These are phyloP conservation scores for Zhuqinia jingwanae DNA, from an alignment of 2,888 invertebrate genomes.

Conservation along the genomic window DNA sequence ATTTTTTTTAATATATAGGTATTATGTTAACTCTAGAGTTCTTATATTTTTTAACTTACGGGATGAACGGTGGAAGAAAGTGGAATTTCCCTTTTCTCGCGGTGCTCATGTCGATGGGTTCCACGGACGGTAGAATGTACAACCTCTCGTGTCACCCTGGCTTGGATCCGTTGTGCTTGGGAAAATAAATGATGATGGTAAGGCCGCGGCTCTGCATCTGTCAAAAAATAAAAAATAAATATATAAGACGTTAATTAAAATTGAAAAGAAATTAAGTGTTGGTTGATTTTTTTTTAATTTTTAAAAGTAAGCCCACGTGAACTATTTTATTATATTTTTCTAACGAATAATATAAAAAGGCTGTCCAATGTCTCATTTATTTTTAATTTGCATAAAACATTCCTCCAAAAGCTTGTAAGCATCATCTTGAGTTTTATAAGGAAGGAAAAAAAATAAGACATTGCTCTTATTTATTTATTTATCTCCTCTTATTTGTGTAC, in stretches of 20 bases:
- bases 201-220: background rate
- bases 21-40: background rate
- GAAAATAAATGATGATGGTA: slow-evolving; percentile 46
- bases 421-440: background rate
- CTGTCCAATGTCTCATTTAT: slow-evolving; percentile 16
- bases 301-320: background rate
- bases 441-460: background rate
- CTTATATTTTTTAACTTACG: slow-evolving; percentile 46
- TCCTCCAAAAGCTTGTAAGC: slow-evolving; percentile 23
- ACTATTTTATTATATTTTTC: too few species aligned
- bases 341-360: background rate
- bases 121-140: slow-evolving; percentile 38
- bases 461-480: background rate
- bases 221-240: slow-evolving; percentile 31
- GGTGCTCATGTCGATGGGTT: slow-evolving; percentile 9
- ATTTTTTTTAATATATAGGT: background rate
- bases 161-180: slow-evolving; percentile 43
- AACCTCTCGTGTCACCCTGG: slow-evolving; percentile 53
- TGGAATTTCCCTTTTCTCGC: slow-evolving; percentile 66
- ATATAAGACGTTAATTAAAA: slow-evolving; percentile 17
- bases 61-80: slow-evolving; percentile 53
- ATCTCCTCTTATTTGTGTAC: background rate
- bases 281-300: background rate
- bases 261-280: slow-evolving; percentile 1
- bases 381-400: slow-evolving; percentile 25